phyloP scores from a whole-genome alignment of 92 coral and sea anemone genomes.

The Bergia puertoricense region DNA sequence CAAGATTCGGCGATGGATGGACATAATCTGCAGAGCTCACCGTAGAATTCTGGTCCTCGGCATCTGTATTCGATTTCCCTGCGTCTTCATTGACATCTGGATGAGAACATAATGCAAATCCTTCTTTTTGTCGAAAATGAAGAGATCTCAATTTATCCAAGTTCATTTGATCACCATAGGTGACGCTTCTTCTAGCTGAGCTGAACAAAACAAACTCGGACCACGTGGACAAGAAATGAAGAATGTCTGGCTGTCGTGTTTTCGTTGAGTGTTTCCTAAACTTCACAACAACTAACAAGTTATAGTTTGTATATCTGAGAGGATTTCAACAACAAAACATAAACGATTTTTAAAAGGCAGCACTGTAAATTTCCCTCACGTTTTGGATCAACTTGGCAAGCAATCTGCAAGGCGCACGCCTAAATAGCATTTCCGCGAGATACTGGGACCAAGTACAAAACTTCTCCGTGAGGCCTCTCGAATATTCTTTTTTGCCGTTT shows the following conservation, averaged over 20 bases:
- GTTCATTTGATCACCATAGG: conserved; percentile 53
- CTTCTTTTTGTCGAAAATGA: conserved; percentile 45
- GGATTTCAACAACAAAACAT: background rate
- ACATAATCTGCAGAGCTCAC: background rate
- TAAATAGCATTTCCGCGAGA: background rate
- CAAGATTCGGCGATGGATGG: conserved; percentile 9
- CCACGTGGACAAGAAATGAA: background rate
- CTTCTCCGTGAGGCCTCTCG: too few species aligned
- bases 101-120: conserved; percentile 40
- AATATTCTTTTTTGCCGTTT: too few species aligned
- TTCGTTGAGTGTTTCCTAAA: background rate
- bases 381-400: background rate
- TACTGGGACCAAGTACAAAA: background rate
- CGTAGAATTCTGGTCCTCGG: background rate
- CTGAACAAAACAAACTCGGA: background rate
- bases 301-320: background rate
- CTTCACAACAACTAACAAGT: background rate
- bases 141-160: conserved; percentile 60
- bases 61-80: background rate
- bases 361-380: background rate
- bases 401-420: background rate
- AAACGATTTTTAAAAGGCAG: background rate
- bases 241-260: background rate
- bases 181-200: too few species aligned
- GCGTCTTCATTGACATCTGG: conserved; percentile 20